Base-by-base conservation (phyloP, 2,888 invertebrate genomes). In the Watsonalla cultraria region DNA sequence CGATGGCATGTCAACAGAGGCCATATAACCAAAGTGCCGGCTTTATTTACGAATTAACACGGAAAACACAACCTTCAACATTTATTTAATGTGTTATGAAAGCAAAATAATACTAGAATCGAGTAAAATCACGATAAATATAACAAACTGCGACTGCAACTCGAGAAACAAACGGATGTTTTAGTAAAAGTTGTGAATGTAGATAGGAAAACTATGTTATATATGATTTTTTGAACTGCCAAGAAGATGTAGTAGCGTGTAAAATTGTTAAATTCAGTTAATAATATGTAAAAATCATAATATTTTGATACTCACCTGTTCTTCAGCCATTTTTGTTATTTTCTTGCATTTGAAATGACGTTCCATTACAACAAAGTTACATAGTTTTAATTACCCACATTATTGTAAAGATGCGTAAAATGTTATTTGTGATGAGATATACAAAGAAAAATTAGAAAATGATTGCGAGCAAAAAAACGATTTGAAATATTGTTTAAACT, bases 311-410 rank as follows among this genome's bases (percentile, higher is more conserved):
- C 93, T 93, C 92, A 94, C 94, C 94, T 94, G 94, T 93, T 94
- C 94, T 89, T 94, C 94, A 92, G 94, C 94, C 94, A 94, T 94
- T 93, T 94, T 94, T 90, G 89, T 91, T 90, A 87, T 89, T 89
- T 85, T 88, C 86, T 81, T 72, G 83, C 87, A 90, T 87, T 87
- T 84, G 86, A 76, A 80, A 75, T 82, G 72, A 80, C 83, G 83
- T 85, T 85, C 74, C 70, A 78, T 76, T 78, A 55, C 54, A 65
- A 11, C 7, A 37, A 5, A 5, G 37, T 37, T 37, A 37, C 37
- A 1, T 37, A 37, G 37, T 37, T 8, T 37, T 7, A 24, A 24
- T 24, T 24, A 24, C 24, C 24, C 24, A 24, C 24, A 24, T 24
- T 24, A 24, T 24, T 24, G 24, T 24, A 24, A 24, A 24, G 24